Evolutionary conservation across 2,113 vertebrate species (phyloP).

Genomic region (Chamaea fasciata): DNA sequence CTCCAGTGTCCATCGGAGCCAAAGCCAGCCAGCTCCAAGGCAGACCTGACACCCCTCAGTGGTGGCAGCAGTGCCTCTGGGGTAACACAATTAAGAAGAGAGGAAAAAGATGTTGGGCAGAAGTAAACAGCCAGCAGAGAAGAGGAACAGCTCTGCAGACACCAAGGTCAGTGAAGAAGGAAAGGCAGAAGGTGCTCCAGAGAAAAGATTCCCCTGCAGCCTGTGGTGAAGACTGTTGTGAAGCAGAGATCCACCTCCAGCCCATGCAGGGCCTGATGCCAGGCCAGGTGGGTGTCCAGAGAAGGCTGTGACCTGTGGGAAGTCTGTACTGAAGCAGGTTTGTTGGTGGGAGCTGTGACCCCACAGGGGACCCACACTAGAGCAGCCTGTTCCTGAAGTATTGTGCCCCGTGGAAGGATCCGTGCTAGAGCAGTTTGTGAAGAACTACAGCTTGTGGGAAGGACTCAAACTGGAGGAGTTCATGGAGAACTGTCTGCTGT

Average conservation of each 20-base stretch:
- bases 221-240: not conserved
- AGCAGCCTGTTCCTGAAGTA: not conserved
- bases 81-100: not conserved
- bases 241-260: not conserved
- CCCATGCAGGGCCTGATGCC: rapidly evolving
- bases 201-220: not conserved
- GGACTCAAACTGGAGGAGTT: not conserved
- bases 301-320: not conserved
- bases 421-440: not conserved
- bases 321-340: not conserved
- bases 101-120: not conserved
- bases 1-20: rapidly evolving
- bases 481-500: not conserved
- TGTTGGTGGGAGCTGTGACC: not conserved
- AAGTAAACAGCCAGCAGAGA: not conserved
- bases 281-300: not conserved
- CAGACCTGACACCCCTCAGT: not conserved
- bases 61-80: not conserved
- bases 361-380: rapidly evolving
- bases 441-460: not conserved
- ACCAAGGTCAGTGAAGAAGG: not conserved
- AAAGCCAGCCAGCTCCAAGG: not conserved
- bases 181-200: not conserved
- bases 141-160: not conserved
- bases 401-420: not conserved